Percentiles rank a stretch among this genome's conserved stretches.
These are phyloP conservation scores for Condylura cristata DNA, from an alignment of 2,113 vertebrate genomes.

Conservation along the genomic window DNA sequence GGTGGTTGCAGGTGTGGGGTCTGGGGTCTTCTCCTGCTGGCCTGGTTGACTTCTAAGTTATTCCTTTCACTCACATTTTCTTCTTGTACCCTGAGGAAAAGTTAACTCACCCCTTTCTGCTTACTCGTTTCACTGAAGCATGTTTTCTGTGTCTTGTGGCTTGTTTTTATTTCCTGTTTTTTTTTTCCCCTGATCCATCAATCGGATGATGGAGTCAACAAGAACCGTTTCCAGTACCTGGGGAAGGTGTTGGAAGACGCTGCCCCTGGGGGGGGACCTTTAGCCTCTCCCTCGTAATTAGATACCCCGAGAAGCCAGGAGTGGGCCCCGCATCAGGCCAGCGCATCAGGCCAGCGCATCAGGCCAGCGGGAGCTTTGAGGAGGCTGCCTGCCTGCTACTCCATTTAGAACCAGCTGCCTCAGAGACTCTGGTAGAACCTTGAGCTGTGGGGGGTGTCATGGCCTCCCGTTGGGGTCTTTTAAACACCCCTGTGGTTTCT, in stretches of 20 bases:
- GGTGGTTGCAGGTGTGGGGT: background rate
- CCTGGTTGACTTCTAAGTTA: background rate
- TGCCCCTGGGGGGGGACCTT: background rate
- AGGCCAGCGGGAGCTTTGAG: background rate
- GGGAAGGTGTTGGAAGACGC: background rate
- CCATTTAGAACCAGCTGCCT: background rate
- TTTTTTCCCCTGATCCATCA: background rate
- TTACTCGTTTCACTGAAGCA: background rate
- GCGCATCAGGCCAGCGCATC: too few species aligned
- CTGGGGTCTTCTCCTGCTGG: background rate
- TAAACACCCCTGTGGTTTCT: background rate
- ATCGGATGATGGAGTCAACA: background rate
- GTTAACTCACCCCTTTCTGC: background rate
- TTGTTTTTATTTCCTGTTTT: background rate
- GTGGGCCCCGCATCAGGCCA: too few species aligned
- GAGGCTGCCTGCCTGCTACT: background rate
- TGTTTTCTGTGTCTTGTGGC: background rate
- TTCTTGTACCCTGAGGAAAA: background rate
- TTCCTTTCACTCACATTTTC: background rate
- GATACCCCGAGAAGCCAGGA: background rate
- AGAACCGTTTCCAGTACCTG: background rate
- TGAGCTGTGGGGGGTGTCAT: background rate
- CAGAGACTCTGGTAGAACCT: background rate
- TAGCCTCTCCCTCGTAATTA: background rate
- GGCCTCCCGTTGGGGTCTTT: background rate